phyloP scores from a whole-genome alignment of 64 coral and sea anemone species.

The Anthopleura sola region DNA sequence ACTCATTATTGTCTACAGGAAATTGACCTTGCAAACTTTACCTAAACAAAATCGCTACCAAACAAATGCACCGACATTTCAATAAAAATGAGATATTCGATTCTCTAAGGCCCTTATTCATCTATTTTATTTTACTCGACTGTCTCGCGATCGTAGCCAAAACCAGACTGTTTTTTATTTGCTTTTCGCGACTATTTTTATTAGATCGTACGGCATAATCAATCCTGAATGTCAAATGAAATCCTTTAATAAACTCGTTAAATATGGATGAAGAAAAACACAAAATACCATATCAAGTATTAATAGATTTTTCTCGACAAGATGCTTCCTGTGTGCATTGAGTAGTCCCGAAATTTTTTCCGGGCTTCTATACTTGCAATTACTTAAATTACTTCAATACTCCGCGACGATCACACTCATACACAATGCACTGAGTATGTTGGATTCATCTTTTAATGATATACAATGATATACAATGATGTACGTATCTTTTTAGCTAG shows the following conservation, averaged over 20 bases:
- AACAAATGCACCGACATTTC: neutral
- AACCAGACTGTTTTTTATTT: neutral
- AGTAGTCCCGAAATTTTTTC: too few relatives aligned
- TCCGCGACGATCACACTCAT: too few relatives aligned
- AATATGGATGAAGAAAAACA: neutral
- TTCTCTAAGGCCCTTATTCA: neutral
- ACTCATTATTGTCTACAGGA: neutral
- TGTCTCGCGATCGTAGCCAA: neutral
- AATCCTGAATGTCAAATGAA: neutral
- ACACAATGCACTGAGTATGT: neutral
- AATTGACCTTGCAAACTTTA: neutral
- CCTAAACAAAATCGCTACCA: neutral
- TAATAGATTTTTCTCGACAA: neutral
- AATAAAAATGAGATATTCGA: neutral
- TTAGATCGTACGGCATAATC: neutral
- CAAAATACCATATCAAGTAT: neutral
- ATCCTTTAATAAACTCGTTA: neutral
- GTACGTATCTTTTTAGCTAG: neutral
- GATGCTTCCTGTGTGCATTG: neutral
- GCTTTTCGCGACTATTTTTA: neutral
- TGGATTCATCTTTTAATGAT: neutral
- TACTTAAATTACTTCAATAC: too few relatives aligned
- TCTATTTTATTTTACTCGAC: neutral
- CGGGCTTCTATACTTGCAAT: too few relatives aligned
- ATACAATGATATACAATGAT: too few relatives aligned